A percentile compares a stretch with the other conserved stretches of the same genome.
phyloP scores from a whole-genome alignment of 1,140 invertebrate genomes.

The Condylostylus longicornis region DNA sequence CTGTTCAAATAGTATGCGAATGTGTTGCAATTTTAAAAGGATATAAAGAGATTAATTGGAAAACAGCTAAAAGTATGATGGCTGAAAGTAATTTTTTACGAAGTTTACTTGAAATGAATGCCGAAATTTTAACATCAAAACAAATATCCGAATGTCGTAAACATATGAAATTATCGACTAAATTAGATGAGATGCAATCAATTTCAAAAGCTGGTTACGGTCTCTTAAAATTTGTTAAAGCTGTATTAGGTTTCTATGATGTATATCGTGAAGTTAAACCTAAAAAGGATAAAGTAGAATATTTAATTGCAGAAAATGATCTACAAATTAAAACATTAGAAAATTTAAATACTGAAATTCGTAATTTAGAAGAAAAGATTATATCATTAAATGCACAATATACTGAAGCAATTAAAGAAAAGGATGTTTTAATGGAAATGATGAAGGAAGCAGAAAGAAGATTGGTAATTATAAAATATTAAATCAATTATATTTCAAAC shows the following conservation, averaged over 20 bases:
- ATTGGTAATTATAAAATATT: constrained; percentile 33
- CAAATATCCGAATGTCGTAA: constrained; percentile 53
- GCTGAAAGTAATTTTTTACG: constrained; percentile 70
- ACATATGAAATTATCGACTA: constrained; percentile 47
- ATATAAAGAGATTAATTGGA: constrained; percentile 75
- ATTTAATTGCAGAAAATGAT: constrained; percentile 49
- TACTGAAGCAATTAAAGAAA: constrained; percentile 54
- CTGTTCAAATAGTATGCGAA: constrained; percentile 75
- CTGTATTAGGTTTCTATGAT: constrained; percentile 70
- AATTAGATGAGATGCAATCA: constrained; percentile 56
- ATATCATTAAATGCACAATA: constrained; percentile 56
- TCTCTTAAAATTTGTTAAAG: constrained; percentile 68
- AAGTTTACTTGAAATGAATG: constrained; percentile 69
- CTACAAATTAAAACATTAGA: constrained; percentile 46
- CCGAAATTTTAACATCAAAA: constrained; percentile 57
- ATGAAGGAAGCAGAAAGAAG: constrained; percentile 67
- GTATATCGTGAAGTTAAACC: constrained; percentile 76
- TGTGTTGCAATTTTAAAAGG: constrained; percentile 71
- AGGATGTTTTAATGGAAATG: constrained; percentile 64
- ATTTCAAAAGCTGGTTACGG: constrained; percentile 70
- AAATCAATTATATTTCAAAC: too few species aligned
- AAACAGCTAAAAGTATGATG: constrained; percentile 79
- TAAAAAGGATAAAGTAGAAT: constrained; percentile 67
- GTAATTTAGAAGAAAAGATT: constrained; percentile 52
- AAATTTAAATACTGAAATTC: constrained; percentile 60